Conservation (phyloP, 2,113 vertebrate genomes). For the Pelusios castaneus region DNA sequence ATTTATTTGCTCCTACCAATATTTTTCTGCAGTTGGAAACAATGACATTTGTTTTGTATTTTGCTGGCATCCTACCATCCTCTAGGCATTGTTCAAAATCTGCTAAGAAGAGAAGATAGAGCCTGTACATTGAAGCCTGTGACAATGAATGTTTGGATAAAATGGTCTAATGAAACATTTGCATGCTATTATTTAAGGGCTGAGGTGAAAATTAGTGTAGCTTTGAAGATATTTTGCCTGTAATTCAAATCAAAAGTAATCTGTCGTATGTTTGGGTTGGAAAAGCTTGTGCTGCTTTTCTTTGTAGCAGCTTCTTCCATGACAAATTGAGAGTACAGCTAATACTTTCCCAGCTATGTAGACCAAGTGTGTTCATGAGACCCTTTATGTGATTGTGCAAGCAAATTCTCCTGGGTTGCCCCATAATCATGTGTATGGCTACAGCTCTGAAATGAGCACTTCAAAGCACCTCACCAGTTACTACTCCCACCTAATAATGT, state of each 20-base stretch:
- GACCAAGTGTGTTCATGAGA: background rate
- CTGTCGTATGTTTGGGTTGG: background rate
- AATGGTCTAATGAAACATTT: background rate
- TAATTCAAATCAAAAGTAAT: background rate
- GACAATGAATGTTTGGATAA: background rate
- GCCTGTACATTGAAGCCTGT: background rate
- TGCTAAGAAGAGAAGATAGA: background rate
- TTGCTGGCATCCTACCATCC: background rate
- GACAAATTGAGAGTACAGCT: background rate
- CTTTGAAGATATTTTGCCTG: background rate
- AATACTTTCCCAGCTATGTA: background rate
- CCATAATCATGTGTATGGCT: background rate
- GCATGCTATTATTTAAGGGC: background rate
- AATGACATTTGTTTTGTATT: background rate
- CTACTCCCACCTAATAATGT: background rate
- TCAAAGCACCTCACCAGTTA: background rate
- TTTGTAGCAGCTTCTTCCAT: background rate
- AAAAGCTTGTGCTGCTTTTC: background rate
- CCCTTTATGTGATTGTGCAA: background rate
- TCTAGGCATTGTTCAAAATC: background rate
- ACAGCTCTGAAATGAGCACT: background rate
- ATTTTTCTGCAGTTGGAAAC: background rate
- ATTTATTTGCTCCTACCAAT: background rate
- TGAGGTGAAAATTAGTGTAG: accelerated
- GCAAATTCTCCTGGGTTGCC: background rate